Conservation (phyloP, 2,888 invertebrate genomes). For the Xanthorhoe designata region DNA sequence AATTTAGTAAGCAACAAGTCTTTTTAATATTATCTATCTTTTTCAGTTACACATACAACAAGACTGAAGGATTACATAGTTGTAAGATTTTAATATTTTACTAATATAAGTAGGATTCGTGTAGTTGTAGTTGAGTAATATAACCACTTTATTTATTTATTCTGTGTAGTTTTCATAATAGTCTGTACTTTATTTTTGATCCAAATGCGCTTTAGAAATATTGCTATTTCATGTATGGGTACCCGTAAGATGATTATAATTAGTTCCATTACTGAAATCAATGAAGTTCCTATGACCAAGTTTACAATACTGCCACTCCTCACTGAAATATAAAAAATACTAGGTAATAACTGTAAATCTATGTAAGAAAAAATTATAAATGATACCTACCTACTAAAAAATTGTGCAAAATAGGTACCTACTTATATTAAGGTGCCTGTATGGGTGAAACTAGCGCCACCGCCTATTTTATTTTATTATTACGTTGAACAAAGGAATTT, state of each 20-base stretch:
- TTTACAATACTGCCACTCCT: slow-evolving; percentile 73
- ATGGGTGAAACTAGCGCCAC: too few relatives aligned
- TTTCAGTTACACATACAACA: slow-evolving; percentile 9
- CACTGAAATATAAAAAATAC: slow-evolving; percentile 59
- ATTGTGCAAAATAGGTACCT: too few relatives aligned
- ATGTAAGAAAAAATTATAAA: too few relatives aligned
- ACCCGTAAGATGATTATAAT: slow-evolving; percentile 56
- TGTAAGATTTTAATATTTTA: neutral
- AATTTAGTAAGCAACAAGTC: too few relatives aligned
- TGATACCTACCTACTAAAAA: too few relatives aligned
- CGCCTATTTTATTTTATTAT: too few relatives aligned
- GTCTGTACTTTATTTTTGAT: slow-evolving; percentile 10
- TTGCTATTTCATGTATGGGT: slow-evolving; percentile 51
- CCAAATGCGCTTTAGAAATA: slow-evolving; percentile 46
- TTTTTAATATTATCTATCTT: neutral
- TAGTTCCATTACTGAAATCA: slow-evolving; percentile 73
- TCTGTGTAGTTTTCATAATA: slow-evolving; percentile 20
- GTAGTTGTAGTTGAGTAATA: neutral
- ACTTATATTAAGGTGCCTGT: too few relatives aligned
- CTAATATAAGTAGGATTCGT: neutral
- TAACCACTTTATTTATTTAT: slow-evolving; percentile 27
- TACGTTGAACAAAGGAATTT: too few relatives aligned
- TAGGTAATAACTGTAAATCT: neutral
- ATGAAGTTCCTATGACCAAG: slow-evolving; percentile 72
- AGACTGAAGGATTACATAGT: neutral